Evolutionary conservation across 2,888 invertebrate species (phyloP), one percentile per base, ranked within the genome.

Genomic region (Ochlodes sylvanus): DNA sequence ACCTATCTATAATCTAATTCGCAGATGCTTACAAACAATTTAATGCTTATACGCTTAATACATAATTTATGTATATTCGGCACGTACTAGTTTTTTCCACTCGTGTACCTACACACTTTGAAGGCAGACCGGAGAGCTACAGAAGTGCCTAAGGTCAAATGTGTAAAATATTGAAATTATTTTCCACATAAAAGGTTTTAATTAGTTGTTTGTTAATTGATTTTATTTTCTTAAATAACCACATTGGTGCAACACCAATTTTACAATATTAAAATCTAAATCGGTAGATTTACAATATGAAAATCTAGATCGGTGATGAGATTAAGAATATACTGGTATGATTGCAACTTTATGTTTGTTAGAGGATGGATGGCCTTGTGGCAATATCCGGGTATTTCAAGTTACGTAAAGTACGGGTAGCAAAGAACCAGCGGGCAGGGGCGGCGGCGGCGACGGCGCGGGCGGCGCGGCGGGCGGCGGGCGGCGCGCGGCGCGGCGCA

Each of bases 351-450:
- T 77, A 81, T 79, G 75, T 75, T 78, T 76, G 73, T 73, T 73
- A 50, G 72, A 75, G 78, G 83, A 85, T 76, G 72, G 76, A 72
- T 84, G 88, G 86, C 89, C 89, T 90, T 89, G 89, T 72, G 75
- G 76, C 75, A 74, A 85, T 80, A 88, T 91, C 90, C 91, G 90
- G 91, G 90, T 90, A 77, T 80, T 74, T 82, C 76, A 73, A 73
- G 81, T 90, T 90, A 90, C 85, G 81, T 85, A 87, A 88, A 76
- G 73, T 75, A 73, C 76, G 78, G 80, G 79, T 81, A 32, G 75
- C 70, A 69, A 72, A 62, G 63, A n/a, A 63, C 60, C 44, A 44
- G 70, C 68, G 63, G 17, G 63, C 56, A 69, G 38, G 67, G 66
- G 65, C 69, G 65, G 68, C 63, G 71, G 70, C 42, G 62, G 44